phyloP scores from a whole-genome alignment of 53 echinoderm and acorn worm genomes.

The Apostichopus leukothele region DNA sequence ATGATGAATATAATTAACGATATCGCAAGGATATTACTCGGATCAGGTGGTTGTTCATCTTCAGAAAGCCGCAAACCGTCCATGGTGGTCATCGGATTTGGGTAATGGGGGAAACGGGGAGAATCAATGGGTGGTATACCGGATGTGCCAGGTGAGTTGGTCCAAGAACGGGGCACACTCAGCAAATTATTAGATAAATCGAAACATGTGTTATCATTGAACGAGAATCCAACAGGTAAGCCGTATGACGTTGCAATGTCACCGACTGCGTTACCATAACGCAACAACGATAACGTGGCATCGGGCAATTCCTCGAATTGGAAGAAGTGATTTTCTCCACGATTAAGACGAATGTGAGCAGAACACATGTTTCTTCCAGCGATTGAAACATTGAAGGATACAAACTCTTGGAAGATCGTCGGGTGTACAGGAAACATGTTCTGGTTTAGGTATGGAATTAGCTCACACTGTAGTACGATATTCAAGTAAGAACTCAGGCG shows the following conservation, averaged over 20 bases:
- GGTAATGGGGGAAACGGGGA: neutral
- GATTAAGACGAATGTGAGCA: constrained; percentile 65
- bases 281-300: constrained; percentile 50
- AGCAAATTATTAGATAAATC: neutral
- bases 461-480: constrained; percentile 74
- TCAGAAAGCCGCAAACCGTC: neutral
- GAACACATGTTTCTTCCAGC: constrained; percentile 67
- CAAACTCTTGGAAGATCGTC: constrained; percentile 55
- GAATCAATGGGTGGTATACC: neutral
- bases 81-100: neutral
- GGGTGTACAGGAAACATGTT: constrained; percentile 75
- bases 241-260: constrained; percentile 73
- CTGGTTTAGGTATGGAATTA: constrained; percentile 68
- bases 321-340: constrained; percentile 69
- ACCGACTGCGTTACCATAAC: constrained; percentile 55
- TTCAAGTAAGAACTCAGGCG: constrained; percentile 55
- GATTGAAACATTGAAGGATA: constrained; percentile 55
- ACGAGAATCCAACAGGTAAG: constrained; percentile 78
- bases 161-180: neutral
- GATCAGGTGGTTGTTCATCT: neutral
- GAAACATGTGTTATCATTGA: constrained; percentile 67
- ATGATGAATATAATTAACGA: constrained; percentile 79
- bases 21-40: constrained; percentile 63
- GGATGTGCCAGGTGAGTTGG: neutral
- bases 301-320: constrained; percentile 29